Conservation (phyloP, 1,140 invertebrate species). For the Drosophila equinoxialis region DNA sequence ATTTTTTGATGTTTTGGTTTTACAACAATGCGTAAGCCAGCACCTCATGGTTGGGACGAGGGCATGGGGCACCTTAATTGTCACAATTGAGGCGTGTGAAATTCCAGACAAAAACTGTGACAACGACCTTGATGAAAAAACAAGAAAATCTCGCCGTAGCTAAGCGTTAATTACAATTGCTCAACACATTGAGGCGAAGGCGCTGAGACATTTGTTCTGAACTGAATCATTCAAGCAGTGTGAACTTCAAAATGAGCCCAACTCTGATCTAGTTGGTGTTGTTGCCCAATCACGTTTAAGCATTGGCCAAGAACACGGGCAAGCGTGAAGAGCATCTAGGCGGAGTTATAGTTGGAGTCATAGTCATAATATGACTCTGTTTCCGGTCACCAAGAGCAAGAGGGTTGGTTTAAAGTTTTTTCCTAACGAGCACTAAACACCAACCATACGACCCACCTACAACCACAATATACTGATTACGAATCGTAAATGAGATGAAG, state of each 20-base stretch:
- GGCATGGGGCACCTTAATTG: constrained; percentile 63
- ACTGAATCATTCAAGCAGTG: constrained; percentile 46
- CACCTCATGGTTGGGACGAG: constrained; percentile 1
- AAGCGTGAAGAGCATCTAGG: constrained; percentile 58
- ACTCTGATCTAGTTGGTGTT: constrained; percentile 20
- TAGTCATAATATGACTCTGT: constrained; percentile 64
- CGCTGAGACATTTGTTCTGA: constrained; percentile 44
- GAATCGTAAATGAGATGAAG: background rate
- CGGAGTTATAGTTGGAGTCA: background rate
- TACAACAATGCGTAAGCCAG: constrained; percentile 53
- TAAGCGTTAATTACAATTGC: constrained; percentile 62
- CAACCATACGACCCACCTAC: too few species aligned
- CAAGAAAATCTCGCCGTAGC: constrained; percentile 28
- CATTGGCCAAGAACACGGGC: constrained; percentile 67
- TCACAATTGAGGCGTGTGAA: constrained; percentile 80
- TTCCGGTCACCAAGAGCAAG: constrained; percentile 55
- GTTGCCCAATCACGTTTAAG: constrained; percentile 55
- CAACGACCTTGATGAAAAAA: constrained; percentile 65
- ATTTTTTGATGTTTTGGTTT: constrained; percentile 29
- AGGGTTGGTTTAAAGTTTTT: constrained; percentile 8
- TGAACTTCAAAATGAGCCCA: constrained; percentile 23
- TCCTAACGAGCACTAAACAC: background rate
- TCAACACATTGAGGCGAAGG: constrained; percentile 39
- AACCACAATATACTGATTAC: background rate
- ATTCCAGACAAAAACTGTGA: constrained; percentile 41